These are phyloP conservation scores for Diaprepes abbreviatus DNA, from an alignment of 2,888 invertebrate genomes.

Conservation along the genomic window DNA sequence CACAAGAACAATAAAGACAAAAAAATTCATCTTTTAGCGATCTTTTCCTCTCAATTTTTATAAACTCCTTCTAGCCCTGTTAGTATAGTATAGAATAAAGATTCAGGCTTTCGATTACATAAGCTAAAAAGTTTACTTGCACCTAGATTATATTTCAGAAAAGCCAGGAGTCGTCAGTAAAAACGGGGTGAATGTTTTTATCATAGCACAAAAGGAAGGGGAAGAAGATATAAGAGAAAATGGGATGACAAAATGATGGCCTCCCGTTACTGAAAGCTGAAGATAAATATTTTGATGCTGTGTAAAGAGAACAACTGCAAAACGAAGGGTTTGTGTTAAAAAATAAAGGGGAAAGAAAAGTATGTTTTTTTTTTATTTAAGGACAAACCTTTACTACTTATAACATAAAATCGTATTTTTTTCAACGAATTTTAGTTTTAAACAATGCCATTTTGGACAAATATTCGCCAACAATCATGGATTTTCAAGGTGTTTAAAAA, in stretches of 20 bases:
- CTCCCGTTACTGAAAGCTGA: neutral
- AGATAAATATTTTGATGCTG: neutral
- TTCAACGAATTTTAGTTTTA: too few species aligned
- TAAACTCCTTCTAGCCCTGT: neutral
- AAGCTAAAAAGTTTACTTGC: neutral
- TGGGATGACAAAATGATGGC: neutral
- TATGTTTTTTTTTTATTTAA: too few species aligned
- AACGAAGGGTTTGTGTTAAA: neutral
- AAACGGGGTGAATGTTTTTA: neutral
- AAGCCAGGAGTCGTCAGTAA: neutral
- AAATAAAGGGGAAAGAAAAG: too few species aligned
- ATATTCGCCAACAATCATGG: too few species aligned
- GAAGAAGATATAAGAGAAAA: neutral
- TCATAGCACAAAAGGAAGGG: neutral
- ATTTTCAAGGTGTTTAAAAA: too few species aligned
- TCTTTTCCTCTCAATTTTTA: neutral
- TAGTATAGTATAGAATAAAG: too few species aligned
- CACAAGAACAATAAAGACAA: too few species aligned
- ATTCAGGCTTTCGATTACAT: too few species aligned
- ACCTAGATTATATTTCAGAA: neutral
- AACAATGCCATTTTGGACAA: too few species aligned
- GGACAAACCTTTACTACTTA: too few species aligned
- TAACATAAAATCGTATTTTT: too few species aligned
- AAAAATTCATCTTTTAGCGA: too few species aligned
- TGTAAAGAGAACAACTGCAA: neutral